These are phyloP conservation scores for Eptesicus fuscus DNA, from an alignment of 2,113 vertebrate genomes.

Conservation along the genomic window DNA sequence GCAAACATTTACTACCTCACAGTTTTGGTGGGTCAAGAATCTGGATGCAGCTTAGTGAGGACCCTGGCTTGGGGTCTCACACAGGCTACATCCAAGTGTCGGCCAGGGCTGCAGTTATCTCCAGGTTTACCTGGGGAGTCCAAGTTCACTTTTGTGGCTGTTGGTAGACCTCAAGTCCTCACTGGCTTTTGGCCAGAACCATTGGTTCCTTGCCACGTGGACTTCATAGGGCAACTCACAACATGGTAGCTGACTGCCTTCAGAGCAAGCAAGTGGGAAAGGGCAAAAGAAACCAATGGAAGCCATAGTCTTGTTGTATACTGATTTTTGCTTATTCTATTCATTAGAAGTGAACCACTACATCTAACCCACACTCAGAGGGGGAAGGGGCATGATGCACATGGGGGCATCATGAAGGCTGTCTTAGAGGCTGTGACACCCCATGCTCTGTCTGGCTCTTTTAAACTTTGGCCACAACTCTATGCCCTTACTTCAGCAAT, in stretches of 20 bases:
- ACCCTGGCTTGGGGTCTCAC: neutral
- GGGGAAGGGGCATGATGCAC: neutral
- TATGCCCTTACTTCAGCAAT: neutral
- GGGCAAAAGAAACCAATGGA: neutral
- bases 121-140: neutral
- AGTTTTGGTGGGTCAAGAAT: neutral
- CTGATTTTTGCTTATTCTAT: neutral
- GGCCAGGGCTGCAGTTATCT: neutral
- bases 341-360: neutral
- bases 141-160: neutral
- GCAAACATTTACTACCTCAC: neutral
- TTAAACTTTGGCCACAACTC: neutral
- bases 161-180: neutral
- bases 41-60: neutral
- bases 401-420: fast-evolving
- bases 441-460: neutral
- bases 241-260: neutral
- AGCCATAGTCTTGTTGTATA: neutral
- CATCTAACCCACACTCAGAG: neutral
- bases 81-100: neutral
- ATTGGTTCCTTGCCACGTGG: neutral
- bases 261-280: neutral
- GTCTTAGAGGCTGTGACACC: neutral
- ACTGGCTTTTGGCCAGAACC: neutral
- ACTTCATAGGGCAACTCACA: neutral